Evolutionary conservation across 1,140 invertebrate genomes (phyloP), one percentile per base, ranked within the genome.

Genomic region (Trichonephila inaurata): DNA sequence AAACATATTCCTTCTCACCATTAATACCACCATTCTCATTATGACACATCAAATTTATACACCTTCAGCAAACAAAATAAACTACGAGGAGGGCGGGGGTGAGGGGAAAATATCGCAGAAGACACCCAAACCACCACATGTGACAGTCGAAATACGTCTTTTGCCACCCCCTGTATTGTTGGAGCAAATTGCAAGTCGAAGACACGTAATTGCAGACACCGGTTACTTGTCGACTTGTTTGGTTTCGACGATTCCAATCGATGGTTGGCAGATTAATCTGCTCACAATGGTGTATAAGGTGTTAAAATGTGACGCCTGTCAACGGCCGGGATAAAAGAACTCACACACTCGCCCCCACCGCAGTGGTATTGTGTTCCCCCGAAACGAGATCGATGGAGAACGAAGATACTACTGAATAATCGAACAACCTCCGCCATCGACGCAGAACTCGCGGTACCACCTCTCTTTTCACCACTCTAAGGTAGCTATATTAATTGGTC

Each of bases 401-500:
- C 89, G 21, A 33, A 91, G 89, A 91, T 83, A 77, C 64, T n/a
- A 90, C 60, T 66, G 61, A 91, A 91, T 91, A 91, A 91, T 91
- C 89, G 77, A 91, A 91, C 28, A 28, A 64, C 44, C 21, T 64
- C n/a, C n/a, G 7, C 51, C 33, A 18, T 8, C 58, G 24, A 60
- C 51, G 14, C 28, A 24, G 83, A 58, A 28, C 21, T 72, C 28
- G 28, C 18, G 44, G 44, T 24, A 60, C 82, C 82, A 51, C 82
- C 82, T 85, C 51, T 60, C 82, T 58, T 85, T 85, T 85, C 89
- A 83, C 77, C 89, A 40, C 21, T 33, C 89, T 91, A n/a, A 44
- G 89, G 89, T 91, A 83, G 89, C 89, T 60, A 91, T 91, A 91
- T 91, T 91, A 91, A 91, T 91, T 91, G 89, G 89, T 91, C 89